Evolutionary conservation across 2,888 invertebrate species (phyloP).

Genomic region (Yponomeuta malinellus): DNA sequence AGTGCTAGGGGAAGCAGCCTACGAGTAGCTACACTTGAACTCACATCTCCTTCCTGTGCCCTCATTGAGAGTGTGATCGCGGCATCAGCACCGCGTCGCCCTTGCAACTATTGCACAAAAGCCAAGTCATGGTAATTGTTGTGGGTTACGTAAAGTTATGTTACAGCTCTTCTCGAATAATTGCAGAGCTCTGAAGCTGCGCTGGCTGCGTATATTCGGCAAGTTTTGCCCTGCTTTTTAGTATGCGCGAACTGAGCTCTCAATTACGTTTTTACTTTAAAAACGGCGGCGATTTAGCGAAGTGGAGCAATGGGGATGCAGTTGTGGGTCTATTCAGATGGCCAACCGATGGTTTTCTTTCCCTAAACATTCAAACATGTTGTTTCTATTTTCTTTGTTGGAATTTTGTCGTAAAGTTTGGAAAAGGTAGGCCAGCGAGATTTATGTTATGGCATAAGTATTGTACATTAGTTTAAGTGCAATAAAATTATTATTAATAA

Average conservation of each 20-base stretch:
- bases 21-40: too few relatives aligned
- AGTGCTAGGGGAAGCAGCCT: too few relatives aligned
- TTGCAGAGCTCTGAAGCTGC: slow-evolving; percentile 33
- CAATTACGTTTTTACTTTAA: slow-evolving; percentile 6
- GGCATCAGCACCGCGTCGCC: slow-evolving; percentile 20
- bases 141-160: slow-evolving; percentile 27
- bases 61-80: slow-evolving; percentile 25
- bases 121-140: slow-evolving; percentile 26
- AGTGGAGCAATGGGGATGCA: background rate
- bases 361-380: too few relatives aligned
- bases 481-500: too few relatives aligned
- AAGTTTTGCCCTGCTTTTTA: slow-evolving; percentile 2
- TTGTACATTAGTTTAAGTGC: too few relatives aligned
- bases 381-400: too few relatives aligned
- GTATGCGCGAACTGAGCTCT: slow-evolving; percentile 4
- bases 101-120: slow-evolving; percentile 26
- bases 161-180: slow-evolving; percentile 30
- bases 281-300: slow-evolving; percentile 4
- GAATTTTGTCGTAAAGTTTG: too few relatives aligned
- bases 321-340: background rate
- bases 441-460: too few relatives aligned
- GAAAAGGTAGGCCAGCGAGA: too few relatives aligned
- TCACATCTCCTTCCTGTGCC: slow-evolving; percentile 16
- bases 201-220: slow-evolving; percentile 29
- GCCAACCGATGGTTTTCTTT: too few relatives aligned